Evolutionary conservation across 2,113 vertebrate species (phyloP), one percentile per base, ranked within the genome.

Genomic region (Ariopsis seemanni): DNA sequence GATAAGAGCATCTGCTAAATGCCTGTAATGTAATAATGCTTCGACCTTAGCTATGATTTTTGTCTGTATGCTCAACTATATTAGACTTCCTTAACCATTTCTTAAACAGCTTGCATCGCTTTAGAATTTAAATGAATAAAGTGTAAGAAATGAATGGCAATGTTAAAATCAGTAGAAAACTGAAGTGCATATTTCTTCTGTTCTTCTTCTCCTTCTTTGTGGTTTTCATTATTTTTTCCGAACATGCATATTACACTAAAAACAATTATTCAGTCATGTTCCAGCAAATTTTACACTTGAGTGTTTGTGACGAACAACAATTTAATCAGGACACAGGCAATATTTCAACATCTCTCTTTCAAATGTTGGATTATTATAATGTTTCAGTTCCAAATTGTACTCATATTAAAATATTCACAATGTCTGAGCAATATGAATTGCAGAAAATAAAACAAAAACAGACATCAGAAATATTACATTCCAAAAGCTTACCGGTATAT

Each of bases 331-430:
- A 53, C 1, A 42, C 12, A 25, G 75, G 14, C 7, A 75, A 25
- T n/a, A 1, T 78, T 42, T 42, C 42, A 42, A 42, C 42, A 42
- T 42, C 42, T 42, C 42, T 42, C 42, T 42, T 42, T 30, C 14
- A 55, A 50, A 55, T 25, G 8, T 34, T 27, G 67, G 14, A 55
- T 84, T 84, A 75, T 25, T 83, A 27, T 83, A 67, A 83, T 14
- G 27, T 30, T 52, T 2, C 52, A 81, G 18, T 62, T 82, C 14
- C 22, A 62, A 42, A 2, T 53, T 71, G 34, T 55, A 18, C 20
- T 11, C 22, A 84, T 12, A 57, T 48, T 55, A 72, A 84, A 72
- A 74, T 84, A 58, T 84, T 69, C 55, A 71, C 17, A 57, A 25
- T 14, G 52, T 72, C 7, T 74, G 10, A 4, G 30, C 5, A 48